Percentiles rank a stretch among this genome's conserved stretches.
Conservation (phyloP, 2,113 vertebrate genomes). For the Pao palembangensis region DNA sequence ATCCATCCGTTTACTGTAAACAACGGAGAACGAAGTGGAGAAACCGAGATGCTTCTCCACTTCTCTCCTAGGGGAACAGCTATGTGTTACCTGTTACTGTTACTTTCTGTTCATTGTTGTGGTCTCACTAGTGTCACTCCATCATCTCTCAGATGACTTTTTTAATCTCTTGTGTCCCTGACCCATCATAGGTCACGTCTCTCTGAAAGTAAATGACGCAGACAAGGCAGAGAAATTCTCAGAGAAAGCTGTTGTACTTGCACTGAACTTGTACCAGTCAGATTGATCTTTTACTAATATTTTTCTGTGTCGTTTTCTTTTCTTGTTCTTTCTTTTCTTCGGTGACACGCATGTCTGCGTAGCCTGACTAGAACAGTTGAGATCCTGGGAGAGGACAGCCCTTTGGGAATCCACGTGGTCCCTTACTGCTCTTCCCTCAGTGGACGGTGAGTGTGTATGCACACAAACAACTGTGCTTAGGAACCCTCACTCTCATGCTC, state of each 20-base stretch:
- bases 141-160: too few species aligned
- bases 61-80: too few species aligned
- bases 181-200: too few species aligned
- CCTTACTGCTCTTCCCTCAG: constrained; percentile 94
- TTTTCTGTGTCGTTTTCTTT: constrained; percentile 1
- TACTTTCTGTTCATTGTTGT: too few species aligned
- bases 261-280: constrained; percentile 16
- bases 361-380: constrained; percentile 88
- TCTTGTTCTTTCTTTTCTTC: constrained; percentile 42
- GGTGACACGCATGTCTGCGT: constrained; percentile 42
- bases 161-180: too few species aligned
- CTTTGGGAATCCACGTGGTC: constrained; percentile 93
- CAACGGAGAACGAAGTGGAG: too few species aligned
- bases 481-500: not conserved
- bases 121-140: too few species aligned
- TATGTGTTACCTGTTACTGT: too few species aligned
- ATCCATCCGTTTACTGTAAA: too few species aligned
- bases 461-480: not conserved
- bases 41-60: too few species aligned
- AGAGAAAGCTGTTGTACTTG: not conserved
- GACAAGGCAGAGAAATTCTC: too few species aligned
- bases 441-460: constrained; percentile 83
- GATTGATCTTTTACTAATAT: constrained; percentile 5
- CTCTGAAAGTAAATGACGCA: too few species aligned
- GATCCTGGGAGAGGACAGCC: constrained; percentile 89